Percentiles rank a stretch among this genome's conserved stretches.
phyloP scores from a whole-genome alignment of 2,113 vertebrate species.

The Octodon degus region DNA sequence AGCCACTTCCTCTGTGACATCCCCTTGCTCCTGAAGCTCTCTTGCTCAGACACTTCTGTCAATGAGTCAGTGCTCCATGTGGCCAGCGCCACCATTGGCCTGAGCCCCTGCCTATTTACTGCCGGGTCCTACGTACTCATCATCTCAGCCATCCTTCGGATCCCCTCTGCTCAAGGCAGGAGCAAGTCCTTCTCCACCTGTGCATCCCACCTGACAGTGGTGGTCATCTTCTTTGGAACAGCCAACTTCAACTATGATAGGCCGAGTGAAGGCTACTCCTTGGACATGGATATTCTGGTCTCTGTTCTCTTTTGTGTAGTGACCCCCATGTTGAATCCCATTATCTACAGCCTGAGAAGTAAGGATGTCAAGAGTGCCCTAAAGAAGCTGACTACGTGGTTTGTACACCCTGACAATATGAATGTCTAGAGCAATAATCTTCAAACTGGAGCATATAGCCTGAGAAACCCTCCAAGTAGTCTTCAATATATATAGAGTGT shows the following conservation, averaged over 20 bases:
- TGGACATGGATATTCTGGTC: constrained; percentile 63
- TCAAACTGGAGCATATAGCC: neutral
- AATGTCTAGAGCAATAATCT: neutral
- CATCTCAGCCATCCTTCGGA: constrained; percentile 61
- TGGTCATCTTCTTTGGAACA: constrained; percentile 60
- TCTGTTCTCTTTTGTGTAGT: constrained; percentile 65
- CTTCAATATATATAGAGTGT: neutral
- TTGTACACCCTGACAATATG: neutral
- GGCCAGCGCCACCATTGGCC: constrained; percentile 57
- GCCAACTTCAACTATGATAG: constrained; percentile 66
- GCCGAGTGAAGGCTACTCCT: constrained; percentile 18
- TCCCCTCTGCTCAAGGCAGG: constrained; percentile 48
- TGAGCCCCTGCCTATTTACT: constrained; percentile 54
- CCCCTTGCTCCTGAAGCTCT: constrained; percentile 68
- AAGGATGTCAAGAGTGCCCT: constrained; percentile 37
- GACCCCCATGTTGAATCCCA: constrained; percentile 65
- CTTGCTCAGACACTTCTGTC: constrained; percentile 65
- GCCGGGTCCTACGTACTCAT: constrained; percentile 64
- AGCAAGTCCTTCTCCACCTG: constrained; percentile 75
- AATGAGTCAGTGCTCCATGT: constrained; percentile 47
- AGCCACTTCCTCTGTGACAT: constrained; percentile 72
- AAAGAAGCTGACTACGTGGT: neutral
- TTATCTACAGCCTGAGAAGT: constrained; percentile 67
- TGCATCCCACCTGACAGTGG: neutral
- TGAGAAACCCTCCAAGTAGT: neutral